These are phyloP conservation scores for Amblyraja radiata DNA, from an alignment of 2,797 vertebrate genomes.

Conservation along the genomic window DNA sequence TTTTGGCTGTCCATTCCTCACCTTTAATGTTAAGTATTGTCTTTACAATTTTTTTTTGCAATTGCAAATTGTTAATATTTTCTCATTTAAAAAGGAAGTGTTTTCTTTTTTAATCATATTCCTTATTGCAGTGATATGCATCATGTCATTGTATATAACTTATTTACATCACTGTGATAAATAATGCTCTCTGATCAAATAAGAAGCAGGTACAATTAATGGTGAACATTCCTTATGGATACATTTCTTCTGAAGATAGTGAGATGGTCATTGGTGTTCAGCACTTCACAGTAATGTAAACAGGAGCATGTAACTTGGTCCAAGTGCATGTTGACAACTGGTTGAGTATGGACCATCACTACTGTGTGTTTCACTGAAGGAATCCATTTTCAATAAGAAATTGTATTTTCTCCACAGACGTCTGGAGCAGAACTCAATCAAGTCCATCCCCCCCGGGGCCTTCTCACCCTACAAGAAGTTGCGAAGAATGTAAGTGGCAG, in stretches of 20 bases:
- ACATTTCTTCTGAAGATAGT: not conserved
- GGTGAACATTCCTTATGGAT: not conserved
- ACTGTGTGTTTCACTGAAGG: not conserved
- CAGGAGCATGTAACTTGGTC: not conserved
- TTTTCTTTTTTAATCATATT: not conserved
- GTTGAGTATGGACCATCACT: slow-evolving; percentile 6
- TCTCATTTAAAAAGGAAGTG: not conserved
- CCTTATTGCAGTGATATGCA: not conserved
- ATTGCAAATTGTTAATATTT: not conserved
- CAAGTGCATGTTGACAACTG: not conserved
- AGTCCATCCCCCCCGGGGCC: slow-evolving; percentile 87
- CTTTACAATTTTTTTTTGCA: not conserved
- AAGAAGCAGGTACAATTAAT: not conserved
- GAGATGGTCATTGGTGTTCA: not conserved
- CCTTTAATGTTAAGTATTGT: not conserved
- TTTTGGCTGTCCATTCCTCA: no score
- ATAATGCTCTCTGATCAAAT: not conserved
- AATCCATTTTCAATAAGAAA: slow-evolving; percentile 24
- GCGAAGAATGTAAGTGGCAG: slow-evolving; percentile 82
- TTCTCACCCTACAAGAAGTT: slow-evolving; percentile 96
- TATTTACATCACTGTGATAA: not conserved
- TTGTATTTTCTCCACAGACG: slow-evolving; percentile 67
- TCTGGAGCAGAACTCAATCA: slow-evolving; percentile 95
- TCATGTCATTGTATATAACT: not conserved
- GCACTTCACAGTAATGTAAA: not conserved